These are phyloP conservation scores for Eleginops maclovinus DNA, from an alignment of 2,113 vertebrate genomes.

Conservation along the genomic window DNA sequence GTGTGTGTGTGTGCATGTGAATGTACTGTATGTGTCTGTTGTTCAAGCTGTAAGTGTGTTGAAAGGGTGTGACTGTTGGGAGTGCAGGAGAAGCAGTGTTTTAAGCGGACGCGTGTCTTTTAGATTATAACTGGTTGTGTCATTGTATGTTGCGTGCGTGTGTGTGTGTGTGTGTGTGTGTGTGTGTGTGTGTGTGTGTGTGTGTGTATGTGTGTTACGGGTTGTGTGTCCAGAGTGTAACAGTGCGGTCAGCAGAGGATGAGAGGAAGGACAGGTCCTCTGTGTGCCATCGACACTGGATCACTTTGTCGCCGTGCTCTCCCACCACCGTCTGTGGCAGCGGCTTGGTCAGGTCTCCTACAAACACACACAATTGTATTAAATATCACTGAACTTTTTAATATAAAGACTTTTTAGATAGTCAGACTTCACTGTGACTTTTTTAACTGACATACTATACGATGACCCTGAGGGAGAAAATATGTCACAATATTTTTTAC, in stretches of 20 bases:
- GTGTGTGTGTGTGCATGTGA: slow-evolving; percentile 1
- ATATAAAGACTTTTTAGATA: too few species aligned
- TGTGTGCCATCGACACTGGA: slow-evolving; percentile 98
- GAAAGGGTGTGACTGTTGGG: slow-evolving; percentile 21
- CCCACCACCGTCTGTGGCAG: slow-evolving; percentile 93
- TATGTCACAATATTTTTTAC: too few species aligned
- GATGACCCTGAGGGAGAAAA: too few species aligned
- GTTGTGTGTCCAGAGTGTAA: slow-evolving; percentile 97
- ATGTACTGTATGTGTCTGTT: background rate
- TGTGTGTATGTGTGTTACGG: slow-evolving; percentile 76
- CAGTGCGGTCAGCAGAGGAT: slow-evolving; percentile 97
- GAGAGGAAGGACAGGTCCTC: slow-evolving; percentile 98
- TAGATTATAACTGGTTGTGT: slow-evolving; percentile 6
- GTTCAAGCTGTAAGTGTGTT: background rate
- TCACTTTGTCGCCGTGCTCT: slow-evolving; percentile 98
- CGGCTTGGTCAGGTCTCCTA: slow-evolving; percentile 91
- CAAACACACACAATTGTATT: background rate
- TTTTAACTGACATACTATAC: too few species aligned
- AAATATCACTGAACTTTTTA: too few species aligned
- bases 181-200: slow-evolving; percentile 22
- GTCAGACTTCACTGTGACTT: too few species aligned
- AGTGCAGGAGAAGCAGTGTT: slow-evolving; percentile 35
- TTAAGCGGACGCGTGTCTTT: slow-evolving; percentile 25
- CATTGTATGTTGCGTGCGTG: slow-evolving; percentile 20
- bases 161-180: slow-evolving; percentile 29